Base-by-base conservation (phyloP, 1,140 invertebrate species). In the Drosophila baimaii region DNA sequence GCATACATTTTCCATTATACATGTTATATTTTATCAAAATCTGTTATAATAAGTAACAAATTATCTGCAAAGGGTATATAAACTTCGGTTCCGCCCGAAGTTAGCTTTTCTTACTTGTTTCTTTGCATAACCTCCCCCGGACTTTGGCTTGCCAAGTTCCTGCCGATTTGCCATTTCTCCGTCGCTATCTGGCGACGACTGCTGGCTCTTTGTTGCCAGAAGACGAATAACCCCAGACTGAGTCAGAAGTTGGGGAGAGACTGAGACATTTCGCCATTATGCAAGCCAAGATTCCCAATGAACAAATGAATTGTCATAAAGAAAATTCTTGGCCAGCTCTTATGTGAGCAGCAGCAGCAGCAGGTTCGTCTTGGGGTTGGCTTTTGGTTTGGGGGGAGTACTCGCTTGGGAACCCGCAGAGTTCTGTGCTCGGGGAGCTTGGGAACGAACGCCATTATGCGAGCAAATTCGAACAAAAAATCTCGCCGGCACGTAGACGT, bases 401-500 rank as follows among this genome's bases (percentile, higher is more conserved):
- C 31, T 25, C 12, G 23, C 51, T 54, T 35, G 58, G 43, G 29
- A 47, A 57, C 31, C 41, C 35, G 27, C 3, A 13, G 23, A 70
- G 49, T 56, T 35, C 31, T 54, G 15, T 27, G 10, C 39, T 33
- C 44, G 37, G 46, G 29, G 49, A 70, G 65, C 65, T 70, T 47
- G 68, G 51, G 43, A 70, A 70, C 65, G 65, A 46, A 56, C 68
- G 65, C 49, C 61, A 77, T 77, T 77, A 77, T 77, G 74, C 51
- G 74, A 68, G 73, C 46, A 61, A 55, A 68, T 65, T 65, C 37
- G 57, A 66, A 64, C 21, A 62, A 66, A 31, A 65, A 44, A 66
- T 52, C 47, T 37, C 47, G 41, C 37, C 39, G 57, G 74, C 81
- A 85, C 81, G 81, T 85, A 85, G 65, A 25, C 27, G n/a, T 43